Evolutionary conservation across 2,888 invertebrate species (phyloP).

Genomic region (Agonopterix alstromeriana): DNA sequence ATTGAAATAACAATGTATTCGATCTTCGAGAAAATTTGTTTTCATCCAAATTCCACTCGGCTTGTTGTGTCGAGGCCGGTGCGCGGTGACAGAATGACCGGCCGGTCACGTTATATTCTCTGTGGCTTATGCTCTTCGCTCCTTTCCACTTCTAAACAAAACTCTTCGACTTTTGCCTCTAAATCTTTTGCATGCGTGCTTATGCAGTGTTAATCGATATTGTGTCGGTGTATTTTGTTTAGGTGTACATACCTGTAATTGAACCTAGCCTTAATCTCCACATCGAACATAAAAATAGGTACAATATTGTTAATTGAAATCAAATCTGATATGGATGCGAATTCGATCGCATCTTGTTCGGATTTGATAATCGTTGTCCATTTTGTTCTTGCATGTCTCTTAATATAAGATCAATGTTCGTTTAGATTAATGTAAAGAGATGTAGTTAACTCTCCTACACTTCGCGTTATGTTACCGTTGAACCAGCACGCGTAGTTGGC

Average conservation of each 20-base stretch:
- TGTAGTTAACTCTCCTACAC: slow-evolving; percentile 36
- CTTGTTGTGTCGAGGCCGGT: slow-evolving; percentile 15
- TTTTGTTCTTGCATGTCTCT: slow-evolving; percentile 60
- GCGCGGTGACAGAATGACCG: not conserved
- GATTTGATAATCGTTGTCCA: slow-evolving; percentile 34
- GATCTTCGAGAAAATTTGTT: slow-evolving; percentile 47
- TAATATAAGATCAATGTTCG: slow-evolving; percentile 63
- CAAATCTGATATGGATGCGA: slow-evolving; percentile 13
- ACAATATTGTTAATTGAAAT: slow-evolving; percentile 36
- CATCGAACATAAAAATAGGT: slow-evolving; percentile 68
- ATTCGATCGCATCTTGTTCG: slow-evolving; percentile 13
- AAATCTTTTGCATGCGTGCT: slow-evolving; percentile 75
- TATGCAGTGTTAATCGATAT: slow-evolving; percentile 51
- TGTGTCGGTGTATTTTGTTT: slow-evolving; percentile 60
- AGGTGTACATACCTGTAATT: slow-evolving; percentile 57
- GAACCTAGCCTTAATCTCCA: slow-evolving; percentile 71
- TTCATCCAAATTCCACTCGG: slow-evolving; percentile 70
- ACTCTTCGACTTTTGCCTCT: slow-evolving; percentile 56
- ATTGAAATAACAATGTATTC: slow-evolving; percentile 75
- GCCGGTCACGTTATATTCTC: slow-evolving; percentile 1
- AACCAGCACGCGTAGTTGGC: slow-evolving; percentile 33
- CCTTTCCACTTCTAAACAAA: slow-evolving; percentile 14
- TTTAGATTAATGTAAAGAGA: slow-evolving; percentile 51
- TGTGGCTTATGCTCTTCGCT: slow-evolving; percentile 33
- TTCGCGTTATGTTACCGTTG: slow-evolving; percentile 47